Evolutionary conservation across 2,888 invertebrate genomes (phyloP), one percentile per base, ranked within the genome.

Genomic region (Pegoplata infirma): DNA sequence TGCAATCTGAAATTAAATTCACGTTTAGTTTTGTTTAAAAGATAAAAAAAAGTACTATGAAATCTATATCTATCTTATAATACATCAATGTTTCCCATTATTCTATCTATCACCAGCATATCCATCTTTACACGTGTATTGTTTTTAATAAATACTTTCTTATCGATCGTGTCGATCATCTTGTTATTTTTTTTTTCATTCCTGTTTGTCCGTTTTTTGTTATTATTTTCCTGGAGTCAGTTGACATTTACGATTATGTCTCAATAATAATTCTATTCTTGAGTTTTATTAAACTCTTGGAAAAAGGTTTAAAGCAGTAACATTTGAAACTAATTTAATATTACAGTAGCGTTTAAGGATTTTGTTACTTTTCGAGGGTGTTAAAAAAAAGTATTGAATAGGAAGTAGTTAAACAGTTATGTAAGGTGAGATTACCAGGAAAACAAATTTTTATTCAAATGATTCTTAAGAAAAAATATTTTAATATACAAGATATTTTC

Each of bases 231-330:
- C 17, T 53, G 55, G 59, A 74, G 74, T 66, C 71, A 66, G 59
- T 79, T 79, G 78, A 79, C 78, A 79, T 49, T 74, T 66, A 79
- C 74, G 74, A 74, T 79, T 71, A 71, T 61, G 69, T 74, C 74
- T 79, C 49, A 78, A 79, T 79, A 36, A n/a, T n/a, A n/a, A n/a
- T n/a, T n/a, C n/a, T n/a, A n/a, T n/a, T 49, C 49, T n/a, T 32
- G 61, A 28, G 44, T 63, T 8, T 21, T 67, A 19, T 36, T 46
- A 7, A 61, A 44, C 67, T 67, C 67, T 63, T 61, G 61, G 68
- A 77, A 77, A 63, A 40, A 40, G n/a, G 36, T 51, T 36, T 7
- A 23, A 5, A 0, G 4, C n/a, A 12, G 10, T 21, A 47, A 12
- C 19, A 55, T 61, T 61, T 47, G 36, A 68, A 67, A 59, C 78